Evolutionary conservation across 2,113 vertebrate genomes (phyloP), one percentile per base, ranked within the genome.

Genomic region (Apeltes quadracus): DNA sequence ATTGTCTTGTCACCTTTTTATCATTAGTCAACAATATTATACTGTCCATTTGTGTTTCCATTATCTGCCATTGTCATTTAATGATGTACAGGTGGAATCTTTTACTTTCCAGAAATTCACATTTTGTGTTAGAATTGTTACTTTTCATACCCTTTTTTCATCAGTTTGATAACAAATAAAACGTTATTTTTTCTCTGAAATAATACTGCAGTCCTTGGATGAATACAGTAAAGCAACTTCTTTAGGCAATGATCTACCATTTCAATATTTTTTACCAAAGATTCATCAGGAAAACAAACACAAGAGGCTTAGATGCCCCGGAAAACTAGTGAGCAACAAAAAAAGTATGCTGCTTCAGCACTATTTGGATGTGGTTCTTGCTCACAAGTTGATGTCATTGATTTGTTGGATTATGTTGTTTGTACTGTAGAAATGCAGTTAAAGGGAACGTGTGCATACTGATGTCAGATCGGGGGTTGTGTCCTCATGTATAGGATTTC

Each of bases 91-190:
- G 75, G 22, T 81, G 32, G 29, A 50, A 61, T 58, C 41, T 64
- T 78, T 64, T 86, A 62, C 20, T 88, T 92, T 83, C 84, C 82
- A 88, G 86, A 85, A 90, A 75, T 64, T 77, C 58, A 75, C 23
- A 69, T 2, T 94, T 94, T 91, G 75, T 89, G 92, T 77, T 94
- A 85, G 75, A 83, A 88, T 84, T 93, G 92, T 61, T 93, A 89
- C 61, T 78, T 89, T 83, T 76, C 76, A 78, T 79, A 64, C 68
- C 12, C 15, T 89, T 93, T 93, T 95, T 91, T 34, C 92, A 95
- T 92, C 92, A 61, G 94, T 95, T 95, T 95, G 93, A 94, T 95
- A 95, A 94, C 93, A 94, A 96, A 95, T 95, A 96, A 96, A 95
- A 94, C 22, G 23, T 73, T 68, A 3, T 58, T 76, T 79, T 83